Evolutionary conservation across 2,888 invertebrate species (phyloP).

Genomic region (Cerastis rubricosa): DNA sequence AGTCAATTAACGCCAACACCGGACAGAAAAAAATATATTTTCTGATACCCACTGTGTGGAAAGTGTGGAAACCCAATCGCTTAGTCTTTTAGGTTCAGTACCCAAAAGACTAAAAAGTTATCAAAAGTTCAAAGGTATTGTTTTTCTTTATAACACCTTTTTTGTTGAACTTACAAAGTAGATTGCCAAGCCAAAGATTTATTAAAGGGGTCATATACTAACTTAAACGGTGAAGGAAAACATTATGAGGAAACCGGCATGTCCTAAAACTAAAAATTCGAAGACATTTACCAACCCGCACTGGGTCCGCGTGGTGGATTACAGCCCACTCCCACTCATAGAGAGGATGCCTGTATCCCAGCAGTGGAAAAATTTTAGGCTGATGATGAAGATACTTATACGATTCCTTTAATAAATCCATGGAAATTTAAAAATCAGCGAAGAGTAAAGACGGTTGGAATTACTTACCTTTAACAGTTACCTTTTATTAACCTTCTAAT

Average conservation of each 20-base stretch:
- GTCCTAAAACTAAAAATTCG: too few relatives aligned
- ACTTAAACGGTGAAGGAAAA: too few relatives aligned
- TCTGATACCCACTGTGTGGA: neutral
- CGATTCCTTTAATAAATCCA: too few relatives aligned
- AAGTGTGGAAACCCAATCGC: neutral
- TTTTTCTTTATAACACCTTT: neutral
- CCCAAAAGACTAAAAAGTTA: neutral
- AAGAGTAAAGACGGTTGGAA: too few relatives aligned
- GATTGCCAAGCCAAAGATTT: neutral
- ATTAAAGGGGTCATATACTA: neutral
- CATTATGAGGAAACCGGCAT: too few relatives aligned
- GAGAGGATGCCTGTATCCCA: too few relatives aligned
- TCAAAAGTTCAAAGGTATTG: neutral
- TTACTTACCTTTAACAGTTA: neutral
- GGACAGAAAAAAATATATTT: neutral
- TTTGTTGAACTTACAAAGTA: neutral
- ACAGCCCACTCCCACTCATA: too few relatives aligned
- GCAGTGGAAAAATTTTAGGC: too few relatives aligned
- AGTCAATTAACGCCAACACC: neutral
- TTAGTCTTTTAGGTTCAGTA: neutral
- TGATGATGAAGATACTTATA: too few relatives aligned
- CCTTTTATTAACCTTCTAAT: conserved; percentile 2
- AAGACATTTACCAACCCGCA: too few relatives aligned
- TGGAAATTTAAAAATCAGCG: too few relatives aligned
- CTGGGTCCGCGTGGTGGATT: too few relatives aligned